Conservation (phyloP, 2,797 vertebrate species). For the Intellagama lesueurii region DNA sequence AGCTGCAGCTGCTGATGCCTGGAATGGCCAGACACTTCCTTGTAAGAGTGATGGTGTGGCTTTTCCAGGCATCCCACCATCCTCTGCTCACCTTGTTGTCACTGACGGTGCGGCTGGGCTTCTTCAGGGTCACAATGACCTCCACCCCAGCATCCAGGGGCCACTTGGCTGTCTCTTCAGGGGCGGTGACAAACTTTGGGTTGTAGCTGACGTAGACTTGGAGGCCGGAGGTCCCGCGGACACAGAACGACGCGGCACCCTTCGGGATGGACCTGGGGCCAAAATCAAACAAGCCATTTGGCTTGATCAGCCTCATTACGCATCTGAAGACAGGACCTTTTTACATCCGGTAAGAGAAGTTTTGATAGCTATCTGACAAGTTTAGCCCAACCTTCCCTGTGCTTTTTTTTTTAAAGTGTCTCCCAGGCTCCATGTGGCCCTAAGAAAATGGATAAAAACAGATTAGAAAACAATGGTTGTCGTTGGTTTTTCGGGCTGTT, state of each 20-base stretch:
- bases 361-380: not conserved
- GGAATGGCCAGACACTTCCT: rapidly evolving
- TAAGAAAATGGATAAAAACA: not conserved
- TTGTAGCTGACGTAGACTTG: constrained; percentile 50
- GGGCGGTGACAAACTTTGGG: constrained; percentile 45
- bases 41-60: rapidly evolving
- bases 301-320: not conserved
- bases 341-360: not conserved
- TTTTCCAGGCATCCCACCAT: rapidly evolving
- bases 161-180: constrained; percentile 60
- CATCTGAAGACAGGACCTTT: not conserved
- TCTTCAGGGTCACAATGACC: constrained; percentile 54
- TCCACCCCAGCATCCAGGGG: constrained; percentile 62
- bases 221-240: constrained; percentile 68
- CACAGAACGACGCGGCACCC: constrained; percentile 57
- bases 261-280: constrained; percentile 67
- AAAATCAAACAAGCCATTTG: not conserved
- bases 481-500: too few species aligned
- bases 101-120: constrained; percentile 64
- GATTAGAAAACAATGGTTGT: too few species aligned
- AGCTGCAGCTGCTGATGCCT: not conserved
- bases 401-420: not conserved
- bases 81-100: constrained; percentile 72
- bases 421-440: not conserved
- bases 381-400: not conserved